Evolutionary conservation across 1,140 invertebrate species (phyloP).

Genomic region (Theocolax elegans): DNA sequence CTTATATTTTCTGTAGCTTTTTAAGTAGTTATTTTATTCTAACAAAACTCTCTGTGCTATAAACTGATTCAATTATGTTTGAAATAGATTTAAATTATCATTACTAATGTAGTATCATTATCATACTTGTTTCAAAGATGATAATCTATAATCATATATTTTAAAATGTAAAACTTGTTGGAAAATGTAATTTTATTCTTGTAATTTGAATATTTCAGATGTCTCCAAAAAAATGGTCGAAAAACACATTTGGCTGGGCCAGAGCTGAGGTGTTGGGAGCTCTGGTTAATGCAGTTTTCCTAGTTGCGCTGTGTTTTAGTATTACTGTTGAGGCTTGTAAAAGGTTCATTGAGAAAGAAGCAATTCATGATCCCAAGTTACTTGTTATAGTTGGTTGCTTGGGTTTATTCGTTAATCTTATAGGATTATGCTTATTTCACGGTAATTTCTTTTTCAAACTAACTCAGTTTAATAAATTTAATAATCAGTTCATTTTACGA

Average conservation of each 20-base stretch:
- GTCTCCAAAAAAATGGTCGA: conserved; percentile 95
- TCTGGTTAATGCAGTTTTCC: conserved; percentile 90
- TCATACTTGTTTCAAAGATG: too few relatives aligned
- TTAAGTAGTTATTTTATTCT: too few relatives aligned
- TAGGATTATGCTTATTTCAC: conserved; percentile 86
- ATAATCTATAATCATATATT: too few relatives aligned
- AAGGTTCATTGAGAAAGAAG: conserved; percentile 86
- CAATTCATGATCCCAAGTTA: conserved; percentile 82
- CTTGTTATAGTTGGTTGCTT: conserved; percentile 82
- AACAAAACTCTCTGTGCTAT: too few relatives aligned
- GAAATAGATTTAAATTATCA: background rate
- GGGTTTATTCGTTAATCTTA: conserved; percentile 84
- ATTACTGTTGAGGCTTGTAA: conserved; percentile 91
- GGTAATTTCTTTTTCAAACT: conserved; percentile 73
- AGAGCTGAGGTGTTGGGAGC: conserved; percentile 94
- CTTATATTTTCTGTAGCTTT: too few relatives aligned
- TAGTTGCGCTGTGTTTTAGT: conserved; percentile 93
- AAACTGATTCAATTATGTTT: too few relatives aligned
- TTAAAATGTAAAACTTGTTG: too few relatives aligned
- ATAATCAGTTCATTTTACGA: too few relatives aligned
- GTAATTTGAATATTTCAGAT: conserved; percentile 76
- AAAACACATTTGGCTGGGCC: conserved; percentile 95
- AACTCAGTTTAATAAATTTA: too few relatives aligned
- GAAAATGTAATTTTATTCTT: too few relatives aligned
- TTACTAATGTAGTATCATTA: too few relatives aligned